These are phyloP conservation scores for Axea sp. DNA, from an alignment of 2,888 invertebrate species.

Conservation along the genomic window DNA sequence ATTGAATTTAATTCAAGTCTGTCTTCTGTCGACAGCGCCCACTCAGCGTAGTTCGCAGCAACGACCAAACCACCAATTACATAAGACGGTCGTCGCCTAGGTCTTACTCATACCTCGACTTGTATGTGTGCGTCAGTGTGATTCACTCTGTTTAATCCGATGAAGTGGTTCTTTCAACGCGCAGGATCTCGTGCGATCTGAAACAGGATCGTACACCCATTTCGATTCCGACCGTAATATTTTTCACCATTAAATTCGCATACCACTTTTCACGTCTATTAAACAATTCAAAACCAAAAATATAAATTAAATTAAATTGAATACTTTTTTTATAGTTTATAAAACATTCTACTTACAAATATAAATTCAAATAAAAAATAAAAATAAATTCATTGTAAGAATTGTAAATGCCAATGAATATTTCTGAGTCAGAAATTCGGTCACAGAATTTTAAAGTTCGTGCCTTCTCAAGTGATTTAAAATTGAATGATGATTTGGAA, in stretches of 20 bases:
- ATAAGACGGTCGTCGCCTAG: slow-evolving; percentile 61
- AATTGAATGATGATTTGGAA: background rate
- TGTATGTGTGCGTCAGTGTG: slow-evolving; percentile 64
- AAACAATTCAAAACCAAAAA: too few relatives aligned
- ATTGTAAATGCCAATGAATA: too few relatives aligned
- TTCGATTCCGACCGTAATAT: background rate
- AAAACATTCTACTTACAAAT: too few relatives aligned
- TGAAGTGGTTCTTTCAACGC: slow-evolving; percentile 63
- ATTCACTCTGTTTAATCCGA: slow-evolving; percentile 67
- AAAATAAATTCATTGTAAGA: too few relatives aligned
- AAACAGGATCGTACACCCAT: background rate
- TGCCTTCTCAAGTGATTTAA: background rate
- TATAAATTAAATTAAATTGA: too few relatives aligned
- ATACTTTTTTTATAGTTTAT: too few relatives aligned
- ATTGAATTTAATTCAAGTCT: slow-evolving; percentile 48
- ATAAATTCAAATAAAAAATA: too few relatives aligned
- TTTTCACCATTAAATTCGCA: too few relatives aligned
- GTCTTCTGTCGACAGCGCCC: slow-evolving; percentile 59
- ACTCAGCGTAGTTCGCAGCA: slow-evolving; percentile 51
- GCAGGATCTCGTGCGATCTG: slow-evolving; percentile 24
- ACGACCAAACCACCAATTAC: slow-evolving; percentile 61
- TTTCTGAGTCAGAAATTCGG: too few relatives aligned
- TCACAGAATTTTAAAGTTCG: too few relatives aligned
- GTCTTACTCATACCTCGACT: slow-evolving; percentile 65
- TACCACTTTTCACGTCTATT: too few relatives aligned